Evolutionary conservation across 2,888 invertebrate species (phyloP).

Genomic region (Callyntrura sp.): DNA sequence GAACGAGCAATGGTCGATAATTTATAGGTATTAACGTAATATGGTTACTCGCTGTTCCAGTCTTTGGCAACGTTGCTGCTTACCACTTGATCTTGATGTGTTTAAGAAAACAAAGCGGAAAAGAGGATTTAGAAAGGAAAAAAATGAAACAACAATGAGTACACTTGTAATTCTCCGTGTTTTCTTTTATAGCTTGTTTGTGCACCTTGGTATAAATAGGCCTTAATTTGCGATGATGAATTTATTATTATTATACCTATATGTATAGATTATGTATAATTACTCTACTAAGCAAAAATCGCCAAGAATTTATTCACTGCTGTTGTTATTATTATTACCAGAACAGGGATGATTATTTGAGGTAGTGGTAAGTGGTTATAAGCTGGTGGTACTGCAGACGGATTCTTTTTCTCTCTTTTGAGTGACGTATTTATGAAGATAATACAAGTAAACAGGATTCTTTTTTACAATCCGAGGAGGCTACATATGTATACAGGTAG

Average conservation of each 20-base stretch:
- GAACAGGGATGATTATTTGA: background rate
- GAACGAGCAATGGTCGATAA: background rate
- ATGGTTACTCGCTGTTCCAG: constrained; percentile 33
- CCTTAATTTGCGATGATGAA: constrained; percentile 33
- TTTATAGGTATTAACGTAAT: background rate
- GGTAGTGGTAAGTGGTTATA: background rate
- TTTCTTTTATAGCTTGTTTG: background rate
- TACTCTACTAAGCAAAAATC: constrained; percentile 41
- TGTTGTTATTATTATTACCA: constrained; percentile 50
- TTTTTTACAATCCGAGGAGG: background rate
- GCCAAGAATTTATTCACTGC: constrained; percentile 63
- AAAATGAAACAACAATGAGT: too few species aligned
- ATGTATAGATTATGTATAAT: constrained; percentile 74
- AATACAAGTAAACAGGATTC: constrained; percentile 45
- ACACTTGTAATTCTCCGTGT: constrained; percentile 32
- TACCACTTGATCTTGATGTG: background rate
- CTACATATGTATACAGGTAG: too few species aligned
- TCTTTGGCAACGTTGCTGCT: background rate
- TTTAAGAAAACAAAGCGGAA: background rate
- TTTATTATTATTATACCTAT: constrained; percentile 42
- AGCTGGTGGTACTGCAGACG: background rate
- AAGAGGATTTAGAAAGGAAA: background rate
- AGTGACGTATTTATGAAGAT: constrained; percentile 47
- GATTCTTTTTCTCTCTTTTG: constrained; percentile 13
- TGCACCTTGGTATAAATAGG: background rate